phyloP scores from a whole-genome alignment of 2,888 invertebrate genomes.

The Synanthedon formicaeformis region DNA sequence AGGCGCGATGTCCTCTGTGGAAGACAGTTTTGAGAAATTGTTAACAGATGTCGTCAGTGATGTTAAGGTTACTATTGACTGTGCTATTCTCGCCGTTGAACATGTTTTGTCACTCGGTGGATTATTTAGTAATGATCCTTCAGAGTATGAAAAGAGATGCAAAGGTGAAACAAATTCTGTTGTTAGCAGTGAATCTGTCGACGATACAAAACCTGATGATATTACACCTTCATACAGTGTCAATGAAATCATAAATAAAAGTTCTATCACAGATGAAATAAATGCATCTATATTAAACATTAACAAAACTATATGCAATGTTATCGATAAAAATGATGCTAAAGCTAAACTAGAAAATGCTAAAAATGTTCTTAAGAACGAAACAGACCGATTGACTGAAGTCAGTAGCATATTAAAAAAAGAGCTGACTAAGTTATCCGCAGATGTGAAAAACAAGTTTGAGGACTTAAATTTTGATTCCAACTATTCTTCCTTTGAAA shows the following conservation, averaged over 20 bases:
- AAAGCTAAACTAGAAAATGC: slow-evolving; percentile 17
- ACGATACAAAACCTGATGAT: not conserved
- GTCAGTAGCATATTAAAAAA: slow-evolving; percentile 28
- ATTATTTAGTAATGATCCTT: slow-evolving; percentile 10
- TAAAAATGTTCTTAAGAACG: slow-evolving; percentile 21
- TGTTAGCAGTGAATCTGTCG: not conserved
- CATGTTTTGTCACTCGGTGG: slow-evolving; percentile 26
- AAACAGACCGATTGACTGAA: slow-evolving; percentile 28
- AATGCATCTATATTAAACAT: slow-evolving; percentile 15
- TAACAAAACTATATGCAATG: slow-evolving; percentile 16
- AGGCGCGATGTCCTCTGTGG: slow-evolving; percentile 31
- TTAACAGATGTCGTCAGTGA: slow-evolving; percentile 43
- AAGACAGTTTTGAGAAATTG: slow-evolving; percentile 39
- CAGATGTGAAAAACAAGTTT: slow-evolving; percentile 22
- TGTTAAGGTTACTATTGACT: slow-evolving; percentile 44
- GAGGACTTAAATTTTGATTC: slow-evolving; percentile 13
- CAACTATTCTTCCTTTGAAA: slow-evolving; percentile 20
- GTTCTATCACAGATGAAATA: slow-evolving; percentile 9
- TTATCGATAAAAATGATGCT: slow-evolving; percentile 14
- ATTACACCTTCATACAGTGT: not conserved
- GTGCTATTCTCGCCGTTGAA: slow-evolving; percentile 46
- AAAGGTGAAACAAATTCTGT: slow-evolving; percentile 3
- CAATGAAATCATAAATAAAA: slow-evolving; percentile 1
- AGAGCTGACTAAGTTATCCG: slow-evolving; percentile 33
- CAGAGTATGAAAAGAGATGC: slow-evolving; percentile 19